Base-by-base conservation (phyloP, 2,113 vertebrate species). In the Pangasianodon hypophthalmus region DNA sequence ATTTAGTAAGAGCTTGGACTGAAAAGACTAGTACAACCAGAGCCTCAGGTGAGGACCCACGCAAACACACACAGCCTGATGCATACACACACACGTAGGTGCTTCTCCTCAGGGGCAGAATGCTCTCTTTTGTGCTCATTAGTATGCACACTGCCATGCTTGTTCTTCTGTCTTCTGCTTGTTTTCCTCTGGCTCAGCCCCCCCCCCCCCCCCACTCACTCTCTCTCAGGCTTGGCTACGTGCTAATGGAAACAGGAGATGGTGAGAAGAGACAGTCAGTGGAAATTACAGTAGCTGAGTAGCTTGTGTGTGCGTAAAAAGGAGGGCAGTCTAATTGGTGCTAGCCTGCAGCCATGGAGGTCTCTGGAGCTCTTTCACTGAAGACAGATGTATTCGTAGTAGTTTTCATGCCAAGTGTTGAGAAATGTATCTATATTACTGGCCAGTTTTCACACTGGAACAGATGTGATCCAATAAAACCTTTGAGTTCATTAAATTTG, bases 151-250 rank as follows among this genome's bases (percentile, higher is more conserved):
- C 91, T 91, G 90, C 91, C 93, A 44, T 93, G 93, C 91, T 93
- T 94, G 93, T 95, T 94, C 96, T 95, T 95, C 95, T 96, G 95
- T 95, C 95, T 94, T 93, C 93, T 94, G 94, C 94, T 96, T 95
- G 94, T 94, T 94, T 94, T 95, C 92, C 58, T 56, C 69, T 81
- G 84, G 91, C 94, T 94, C 92, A 52, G 87, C 91, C 94, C 92
- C 92, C 90, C 85, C 93, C 89, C 87, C 18, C 18, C 93, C 92
- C 92, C 84, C 93, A 90, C 85, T 81, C 52, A 44, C 37, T 84
- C 85, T 62, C 58, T 90, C 89, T 69, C 50, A 37, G 87, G 50
- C 87, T 89, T 81, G 69, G 84, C 80, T 86, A 87, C 41, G 54
- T 67, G 80, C 75, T 90, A 91, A 86, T 75, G 46, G 90, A 87